Evolutionary conservation across 2,113 vertebrate genomes (phyloP), one percentile per base, ranked within the genome.

Genomic region (Nematolebias whitei): DNA sequence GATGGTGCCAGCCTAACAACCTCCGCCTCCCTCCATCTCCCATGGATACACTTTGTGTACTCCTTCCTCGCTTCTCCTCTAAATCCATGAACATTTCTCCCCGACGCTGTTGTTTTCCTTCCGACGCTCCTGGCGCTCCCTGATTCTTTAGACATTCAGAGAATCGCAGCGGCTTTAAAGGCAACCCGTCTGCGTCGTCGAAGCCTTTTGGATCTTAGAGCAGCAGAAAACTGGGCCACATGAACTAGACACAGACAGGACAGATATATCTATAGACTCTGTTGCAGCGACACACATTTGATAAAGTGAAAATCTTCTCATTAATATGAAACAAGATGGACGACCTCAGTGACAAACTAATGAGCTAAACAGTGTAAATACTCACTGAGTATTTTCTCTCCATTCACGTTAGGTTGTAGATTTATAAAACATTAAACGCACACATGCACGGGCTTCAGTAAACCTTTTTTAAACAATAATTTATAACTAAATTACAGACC

Each of bases 191-290:
- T 49, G 48, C 24, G 54, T 67, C 43, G 23, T 61, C 24, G 48
- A 4, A 82, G 76, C 63, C 68, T 79, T 84, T 78, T 41, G 84
- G 70, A 82, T 86, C 71, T 74, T 61, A 80, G 3, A 71, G 75
- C 58, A 40, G 78, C 35, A 14, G 71, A 65, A 87, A 87, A 85
- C 83, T 83, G 82, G 83, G 74, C 81, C 85, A 84, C 73, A 86
- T 77, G 82, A 53, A 84, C 72, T 19, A 71, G 61, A 64, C 74
- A 74, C 22, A 61, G 67, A 49, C 18, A 52, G 50, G 49, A 82
- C 53, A 78, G 72, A 85, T 71, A 78, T 50, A 78, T 68, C 32
- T 76, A 71, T 60, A 56, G 50, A 77, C 83, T 75, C 58, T 52
- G 51, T 70, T 74, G 82, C 32, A 16, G 47, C 74, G 78, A 81